Evolutionary conservation across 2,888 invertebrate genomes (phyloP), one percentile per base, ranked within the genome.

Genomic region (Osmoderma eremita): DNA sequence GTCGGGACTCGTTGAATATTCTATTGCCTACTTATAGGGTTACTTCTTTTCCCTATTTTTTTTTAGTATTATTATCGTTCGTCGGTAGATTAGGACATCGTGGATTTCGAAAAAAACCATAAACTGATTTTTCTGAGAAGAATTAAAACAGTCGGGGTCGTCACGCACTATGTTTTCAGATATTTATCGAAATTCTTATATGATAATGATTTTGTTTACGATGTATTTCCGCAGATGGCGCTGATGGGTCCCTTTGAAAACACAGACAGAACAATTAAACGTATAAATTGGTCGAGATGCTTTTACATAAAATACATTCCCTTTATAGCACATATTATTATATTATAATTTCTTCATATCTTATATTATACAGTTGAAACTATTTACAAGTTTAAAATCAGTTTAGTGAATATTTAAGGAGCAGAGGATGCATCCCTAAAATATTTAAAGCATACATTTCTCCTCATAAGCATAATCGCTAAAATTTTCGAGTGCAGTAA

Each of bases 1-100:
- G 30, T 30, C 45, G 63, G 41, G 30, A 13, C 54, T 24, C 67
- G 45, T 53, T 67, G 67, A 61, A 67, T 67, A 67, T 67, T 67
- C 67, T 54, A 67, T 54, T 54, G 49, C 67, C 36, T 54, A 54
- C 54, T 67, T 67, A n/a, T n/a, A 20, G 62, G 36, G 13, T 54
- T 20, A 17, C 24, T 64, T 10, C 13, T 22, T 36, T 61, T 41
- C 13, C 45, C 30, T 61, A 45, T 61, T 30, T 61, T 58, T 41
- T 58, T 15, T 24, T 8, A 5, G 30, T 30, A 30, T 30, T 10
- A 30, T 30, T 30, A 30, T 30, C 30, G 30, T 30, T 10, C 30
- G 30, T 30, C 5, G 30, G 30, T 30, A 30, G 30, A 30, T 30
- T 30, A 30, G 30, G 30, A 30, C 3, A 6, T 12, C 8, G 45